These are phyloP conservation scores for Oscheius onirici DNA, from an alignment of 2,888 invertebrate species.

Conservation along the genomic window DNA sequence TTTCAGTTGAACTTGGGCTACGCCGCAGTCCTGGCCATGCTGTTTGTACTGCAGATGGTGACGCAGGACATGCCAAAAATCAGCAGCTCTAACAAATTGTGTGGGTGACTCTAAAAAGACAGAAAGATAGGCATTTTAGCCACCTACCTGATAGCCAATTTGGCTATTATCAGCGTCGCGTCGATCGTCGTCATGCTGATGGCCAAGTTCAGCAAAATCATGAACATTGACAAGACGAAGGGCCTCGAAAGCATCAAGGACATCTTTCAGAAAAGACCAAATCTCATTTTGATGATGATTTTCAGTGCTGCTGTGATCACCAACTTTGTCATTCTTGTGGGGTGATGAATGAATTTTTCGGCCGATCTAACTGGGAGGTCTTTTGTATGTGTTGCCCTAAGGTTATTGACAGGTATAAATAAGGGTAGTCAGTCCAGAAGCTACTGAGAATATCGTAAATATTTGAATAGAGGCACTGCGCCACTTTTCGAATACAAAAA, in stretches of 20 bases:
- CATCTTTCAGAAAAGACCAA: background rate
- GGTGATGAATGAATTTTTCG: too few relatives aligned
- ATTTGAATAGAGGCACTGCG: too few relatives aligned
- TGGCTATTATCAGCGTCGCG: background rate
- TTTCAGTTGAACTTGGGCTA: conserved; percentile 32
- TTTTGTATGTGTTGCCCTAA: too few relatives aligned
- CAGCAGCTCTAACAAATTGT: conserved; percentile 6
- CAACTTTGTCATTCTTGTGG: background rate
- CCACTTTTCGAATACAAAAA: too few relatives aligned
- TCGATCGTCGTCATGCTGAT: conserved; percentile 1
- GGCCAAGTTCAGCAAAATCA: background rate
- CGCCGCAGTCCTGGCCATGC: conserved; percentile 25
- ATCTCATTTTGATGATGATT: background rate
- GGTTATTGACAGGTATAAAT: too few relatives aligned
- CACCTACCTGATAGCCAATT: conserved; percentile 9
- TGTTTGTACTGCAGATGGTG: conserved; percentile 14
- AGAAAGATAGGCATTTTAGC: conserved; percentile 7
- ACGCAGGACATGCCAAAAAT: conserved; percentile 17
- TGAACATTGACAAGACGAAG: background rate
- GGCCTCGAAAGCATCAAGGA: background rate
- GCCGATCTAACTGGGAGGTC: too few relatives aligned
- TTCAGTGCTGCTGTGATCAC: background rate
- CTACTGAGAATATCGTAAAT: too few relatives aligned
- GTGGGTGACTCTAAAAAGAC: too few relatives aligned
- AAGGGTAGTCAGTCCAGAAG: too few relatives aligned